Base-by-base conservation (phyloP, 2,797 vertebrate genomes). In the Natrix natrix region DNA sequence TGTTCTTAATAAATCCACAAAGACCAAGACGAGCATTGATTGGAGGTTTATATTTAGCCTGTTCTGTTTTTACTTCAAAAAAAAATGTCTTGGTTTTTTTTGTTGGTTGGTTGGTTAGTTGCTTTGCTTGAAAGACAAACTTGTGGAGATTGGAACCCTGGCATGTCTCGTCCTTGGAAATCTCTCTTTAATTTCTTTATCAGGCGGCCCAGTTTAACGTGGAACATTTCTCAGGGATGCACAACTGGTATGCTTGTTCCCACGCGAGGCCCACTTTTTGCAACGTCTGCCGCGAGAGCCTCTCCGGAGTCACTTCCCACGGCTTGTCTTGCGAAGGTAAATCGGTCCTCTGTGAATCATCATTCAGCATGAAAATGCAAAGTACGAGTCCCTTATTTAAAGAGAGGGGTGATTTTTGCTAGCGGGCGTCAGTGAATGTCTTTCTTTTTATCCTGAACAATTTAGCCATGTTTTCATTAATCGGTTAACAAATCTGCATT, bases 171-270 rank as follows among this genome's bases (percentile, higher is more conserved):
- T 97, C 95, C 94, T 97, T 97, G 97, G 98, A 98, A 97, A 98
- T 97, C 97, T 98, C 95, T 98, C 97, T 83, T 98, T 96, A 96
- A 98, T 97, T 95, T 98, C 97, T 98, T 98, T 98, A 97, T 96
- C 98, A 99, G 99, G 99, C 99, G 95, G 99, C 99, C 98, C 99
- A 99, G 98, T 99, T 99, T 98, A 99, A 99, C 97, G 98, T 99
- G 99, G 99, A 99, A 98, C 99, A 99, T 98, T 99, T 99, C 99
- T 99, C 99, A 99, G 99, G 99, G 98, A 99, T 99, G 99, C 99
- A 99, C 98, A 99, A 99, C 98, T 99, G 99, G 99, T 99, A 99
- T 95, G 99, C 99, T 98, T 99, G 99, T 98, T 99, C 99, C 97
- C 99, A 99, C 1, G 99, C 99, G 96, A 98, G 99, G 93, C 99